These are phyloP conservation scores for Andrena bucephala DNA, from an alignment of 2,888 invertebrate genomes.

Conservation along the genomic window DNA sequence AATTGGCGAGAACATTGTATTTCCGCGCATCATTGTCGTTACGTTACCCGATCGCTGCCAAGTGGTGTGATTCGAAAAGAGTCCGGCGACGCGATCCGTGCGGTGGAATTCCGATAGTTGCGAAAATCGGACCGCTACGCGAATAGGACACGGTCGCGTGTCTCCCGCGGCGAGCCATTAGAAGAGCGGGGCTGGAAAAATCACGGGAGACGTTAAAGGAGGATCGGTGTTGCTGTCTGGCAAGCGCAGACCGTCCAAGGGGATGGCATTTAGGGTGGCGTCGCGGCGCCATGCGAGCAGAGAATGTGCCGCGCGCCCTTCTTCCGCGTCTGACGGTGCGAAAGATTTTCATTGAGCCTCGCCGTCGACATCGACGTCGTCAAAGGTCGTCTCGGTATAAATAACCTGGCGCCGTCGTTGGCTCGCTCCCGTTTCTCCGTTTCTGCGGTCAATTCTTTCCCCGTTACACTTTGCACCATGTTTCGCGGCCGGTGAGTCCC, in stretches of 20 bases:
- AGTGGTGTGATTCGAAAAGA: not conserved
- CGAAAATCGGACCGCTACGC: not conserved
- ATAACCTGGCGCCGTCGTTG: constrained; percentile 78
- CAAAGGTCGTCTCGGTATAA: constrained; percentile 80
- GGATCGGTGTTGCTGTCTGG: constrained; percentile 14
- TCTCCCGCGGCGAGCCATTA: not conserved
- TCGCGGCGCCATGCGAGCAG: constrained; percentile 47
- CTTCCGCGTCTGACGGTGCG: constrained; percentile 62
- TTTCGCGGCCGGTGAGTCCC: not conserved
- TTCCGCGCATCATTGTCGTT: constrained; percentile 21
- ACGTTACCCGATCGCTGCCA: constrained; percentile 23
- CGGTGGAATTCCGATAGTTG: not conserved
- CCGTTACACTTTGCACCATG: constrained; percentile 39
- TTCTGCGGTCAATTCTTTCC: constrained; percentile 56
- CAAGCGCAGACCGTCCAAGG: constrained; percentile 16
- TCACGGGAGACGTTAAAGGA: not conserved
- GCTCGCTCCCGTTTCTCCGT: constrained; percentile 61
- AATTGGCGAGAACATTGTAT: constrained; percentile 25
- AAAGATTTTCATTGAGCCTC: constrained; percentile 71
- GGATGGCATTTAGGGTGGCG: constrained; percentile 61
- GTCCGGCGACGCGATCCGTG: not conserved
- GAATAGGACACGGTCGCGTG: not conserved
- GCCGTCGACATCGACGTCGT: constrained; percentile 67
- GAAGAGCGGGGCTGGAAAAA: not conserved
- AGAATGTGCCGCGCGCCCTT: constrained; percentile 40